Percentiles rank a stretch among this genome's conserved stretches.
These are phyloP conservation scores for Enteromius argenteus DNA, from an alignment of 2,797 vertebrate genomes.

Conservation along the genomic window DNA sequence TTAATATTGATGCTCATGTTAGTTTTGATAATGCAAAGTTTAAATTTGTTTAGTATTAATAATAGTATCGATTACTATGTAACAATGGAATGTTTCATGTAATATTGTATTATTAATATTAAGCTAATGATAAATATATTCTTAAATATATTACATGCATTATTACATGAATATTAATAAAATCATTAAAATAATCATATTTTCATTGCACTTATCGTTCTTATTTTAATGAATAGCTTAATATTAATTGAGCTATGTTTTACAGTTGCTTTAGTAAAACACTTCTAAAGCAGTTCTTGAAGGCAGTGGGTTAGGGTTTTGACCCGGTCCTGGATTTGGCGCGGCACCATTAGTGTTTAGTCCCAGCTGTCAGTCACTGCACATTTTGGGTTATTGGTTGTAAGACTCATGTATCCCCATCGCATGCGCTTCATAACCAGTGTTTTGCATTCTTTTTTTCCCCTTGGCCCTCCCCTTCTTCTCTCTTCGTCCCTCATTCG, in stretches of 20 bases:
- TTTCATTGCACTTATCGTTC: no score
- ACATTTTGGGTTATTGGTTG: slow-evolving; percentile 81
- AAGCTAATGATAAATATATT: neutral
- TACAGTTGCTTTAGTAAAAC: neutral
- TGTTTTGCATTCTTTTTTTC: slow-evolving; percentile 90
- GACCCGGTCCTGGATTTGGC: slow-evolving; percentile 62
- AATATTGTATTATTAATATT: neutral
- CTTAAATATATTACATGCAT: neutral
- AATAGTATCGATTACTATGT: neutral
- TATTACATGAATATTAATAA: no score
- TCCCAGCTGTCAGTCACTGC: slow-evolving; percentile 43
- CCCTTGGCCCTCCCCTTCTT: slow-evolving; percentile 50
- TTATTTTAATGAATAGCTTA: neutral
- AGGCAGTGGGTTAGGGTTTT: neutral
- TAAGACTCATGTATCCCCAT: slow-evolving; percentile 91
- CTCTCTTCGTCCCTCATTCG: slow-evolving; percentile 78
- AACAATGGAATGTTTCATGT: neutral
- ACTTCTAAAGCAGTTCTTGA: neutral
- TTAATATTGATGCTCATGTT: no score
- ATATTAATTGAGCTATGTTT: neutral
- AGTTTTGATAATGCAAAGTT: neutral
- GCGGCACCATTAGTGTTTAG: slow-evolving; percentile 62
- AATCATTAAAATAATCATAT: no score
- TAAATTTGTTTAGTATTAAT: neutral
- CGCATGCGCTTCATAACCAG: slow-evolving; percentile 96